Base-by-base conservation (phyloP, 2,888 invertebrate species). In the Lasioglossum morio region DNA sequence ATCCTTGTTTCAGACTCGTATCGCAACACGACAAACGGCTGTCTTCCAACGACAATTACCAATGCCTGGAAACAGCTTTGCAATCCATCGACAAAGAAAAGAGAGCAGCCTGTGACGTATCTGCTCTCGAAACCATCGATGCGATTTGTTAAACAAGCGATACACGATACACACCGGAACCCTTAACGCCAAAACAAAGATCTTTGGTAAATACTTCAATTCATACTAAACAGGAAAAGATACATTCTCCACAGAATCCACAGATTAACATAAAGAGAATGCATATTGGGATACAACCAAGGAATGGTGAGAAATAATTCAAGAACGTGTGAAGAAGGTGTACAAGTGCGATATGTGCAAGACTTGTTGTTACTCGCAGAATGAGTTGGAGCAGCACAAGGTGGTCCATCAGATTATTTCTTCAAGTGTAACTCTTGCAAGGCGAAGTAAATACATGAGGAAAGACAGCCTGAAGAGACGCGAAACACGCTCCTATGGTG, bases 341-440 rank as follows among this genome's bases (percentile, higher is more conserved):
- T 88, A 88, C 53, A 63, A 83, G 40, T 92, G 92, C 46, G 84
- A 92, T 57, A 75, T 80, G 48, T 92, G 92, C 77, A 84, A 84
- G 19, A 84, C 74, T 14, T 60, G 81, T 23, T 93, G 86, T 40
- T 84, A 86, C 12, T 89, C 91, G 0, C 81, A 75, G 4, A 73
- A 77, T n/a, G 88, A 88, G 0, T 37, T 92, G 75, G 89, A 91
- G 0, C 79, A 88, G 4, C 94, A 94, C 76, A 91, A 90, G 63
- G 89, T 90, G 60, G 92, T 87, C n/a, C 93, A 94, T 70, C 87
- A 82, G 4, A 92, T 10, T 87, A 87, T 43, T 92, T 90, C 70
- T 93, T 92, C 69, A 90, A 93, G 76, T 93, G 93, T 60, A 53
- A 86, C 0, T 84, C 90, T 16, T 93, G 92, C 16, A 83, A 89